Evolutionary conservation across 2,797 vertebrate genomes (phyloP), one percentile per base, ranked within the genome.

Genomic region (Malurus leucopterus): DNA sequence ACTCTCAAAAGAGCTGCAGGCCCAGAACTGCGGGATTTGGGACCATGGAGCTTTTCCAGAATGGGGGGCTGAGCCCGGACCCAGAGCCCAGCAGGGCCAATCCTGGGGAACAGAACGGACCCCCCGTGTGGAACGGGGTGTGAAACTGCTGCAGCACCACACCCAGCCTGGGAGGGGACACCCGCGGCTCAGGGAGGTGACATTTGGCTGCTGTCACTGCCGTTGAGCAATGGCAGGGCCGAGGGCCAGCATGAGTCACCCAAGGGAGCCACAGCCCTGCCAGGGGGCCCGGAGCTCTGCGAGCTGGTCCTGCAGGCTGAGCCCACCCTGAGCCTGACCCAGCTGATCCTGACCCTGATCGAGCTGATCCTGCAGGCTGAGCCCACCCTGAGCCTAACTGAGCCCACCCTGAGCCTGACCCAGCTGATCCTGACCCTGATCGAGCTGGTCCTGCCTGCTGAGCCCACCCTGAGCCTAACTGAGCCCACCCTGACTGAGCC

Each of bases 191-290:
- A 49, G 87, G 80, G 91, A 94, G 83, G 94, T 61, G 94, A 92
- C 93, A 92, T 15, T 40, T 58, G 90, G 86, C 91, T 95, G 13
- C 88, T 64, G 80, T 86, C 24, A 0, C 80, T 86, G 43, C 85
- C 20, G 0, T 93, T 92, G 88, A 91, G 94, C 93, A 93, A 94
- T 8, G 6, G 3, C 2, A 8, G 44, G 88, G 86, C 65, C 3
- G 5, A 71, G 73, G 76, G 91, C 94, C 80, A 81, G 90, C 51
- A 26, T 95, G 84, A 92, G 70, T 94, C 94, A 95, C 32, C 43
- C 55, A 29, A 2, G 1, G 6, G 1, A n/a, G 85, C 73, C 54
- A 58, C 30, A 32, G 32, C 90, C 94, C 72, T n/a, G 36, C 46
- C 46, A 49, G 23, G 32, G 77, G 30, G 11, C 24, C 12, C 11